Evolutionary conservation across 92 coral and sea anemone species (phyloP).

Genomic region (Zoanthus solanderi): DNA sequence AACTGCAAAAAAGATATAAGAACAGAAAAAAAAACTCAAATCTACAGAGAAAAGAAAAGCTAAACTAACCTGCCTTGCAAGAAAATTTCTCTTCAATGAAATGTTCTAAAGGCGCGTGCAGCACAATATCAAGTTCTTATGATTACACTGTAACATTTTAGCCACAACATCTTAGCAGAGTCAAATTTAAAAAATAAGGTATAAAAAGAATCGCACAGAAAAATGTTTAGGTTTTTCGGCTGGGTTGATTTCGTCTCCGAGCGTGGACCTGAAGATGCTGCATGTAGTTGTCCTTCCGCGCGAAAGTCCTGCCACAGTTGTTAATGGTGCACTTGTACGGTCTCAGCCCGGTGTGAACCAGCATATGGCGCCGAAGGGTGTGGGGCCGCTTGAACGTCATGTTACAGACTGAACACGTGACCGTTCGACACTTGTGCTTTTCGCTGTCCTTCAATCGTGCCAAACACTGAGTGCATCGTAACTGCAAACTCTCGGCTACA

Average conservation of each 20-base stretch:
- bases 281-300: slow-evolving; percentile 43
- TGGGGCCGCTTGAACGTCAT: slow-evolving; percentile 33
- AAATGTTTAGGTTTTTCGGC: not conserved
- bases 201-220: not conserved
- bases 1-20: too few relatives aligned
- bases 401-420: slow-evolving; percentile 29
- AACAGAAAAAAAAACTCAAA: too few relatives aligned
- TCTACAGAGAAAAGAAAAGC: too few relatives aligned
- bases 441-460: not conserved
- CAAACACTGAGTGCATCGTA: slow-evolving; percentile 20
- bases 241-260: slow-evolving; percentile 10
- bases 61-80: too few relatives aligned
- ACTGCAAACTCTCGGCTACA: slow-evolving; percentile 4
- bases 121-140: too few relatives aligned
- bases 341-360: slow-evolving; percentile 27
- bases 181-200: not conserved
- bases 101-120: too few relatives aligned
- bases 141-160: too few relatives aligned
- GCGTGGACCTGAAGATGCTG: slow-evolving; percentile 42
- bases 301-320: slow-evolving; percentile 35
- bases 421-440: slow-evolving; percentile 32
- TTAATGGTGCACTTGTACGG: slow-evolving; percentile 12
- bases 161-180: too few relatives aligned
- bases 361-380: slow-evolving; percentile 40
- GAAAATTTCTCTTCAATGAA: too few relatives aligned